Percentiles rank a stretch among this genome's conserved stretches.
These are phyloP conservation scores for Neolamprologus toae DNA, from an alignment of 2,113 vertebrate genomes.

Conservation along the genomic window DNA sequence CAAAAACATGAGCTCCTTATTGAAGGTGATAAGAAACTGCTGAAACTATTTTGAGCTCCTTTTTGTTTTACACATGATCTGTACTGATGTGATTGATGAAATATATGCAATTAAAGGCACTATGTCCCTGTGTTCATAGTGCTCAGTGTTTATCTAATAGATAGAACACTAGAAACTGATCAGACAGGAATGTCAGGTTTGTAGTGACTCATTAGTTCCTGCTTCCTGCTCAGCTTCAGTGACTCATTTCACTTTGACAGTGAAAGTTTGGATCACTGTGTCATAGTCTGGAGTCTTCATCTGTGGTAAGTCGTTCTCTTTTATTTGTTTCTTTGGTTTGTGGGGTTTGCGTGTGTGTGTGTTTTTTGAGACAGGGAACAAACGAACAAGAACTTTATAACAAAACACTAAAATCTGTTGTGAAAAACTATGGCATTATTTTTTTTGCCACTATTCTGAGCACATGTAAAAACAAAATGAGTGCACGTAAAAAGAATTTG, in stretches of 20 bases:
- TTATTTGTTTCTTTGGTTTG: neutral
- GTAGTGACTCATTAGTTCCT: neutral
- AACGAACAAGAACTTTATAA: fast-evolving
- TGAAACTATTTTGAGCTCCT: fast-evolving
- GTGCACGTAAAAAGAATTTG: fast-evolving
- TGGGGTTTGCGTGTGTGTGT: fast-evolving
- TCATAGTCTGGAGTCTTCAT: neutral
- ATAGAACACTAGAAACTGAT: neutral
- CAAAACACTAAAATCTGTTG: neutral
- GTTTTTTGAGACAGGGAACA: neutral
- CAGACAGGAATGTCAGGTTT: neutral
- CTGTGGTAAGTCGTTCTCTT: neutral
- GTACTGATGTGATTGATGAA: fast-evolving
- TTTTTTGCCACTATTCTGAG: neutral
- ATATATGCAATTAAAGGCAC: neutral
- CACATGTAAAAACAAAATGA: neutral
- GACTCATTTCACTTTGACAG: neutral
- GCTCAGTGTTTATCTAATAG: neutral
- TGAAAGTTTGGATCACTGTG: neutral
- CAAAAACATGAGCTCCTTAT: neutral
- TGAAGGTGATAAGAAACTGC: neutral
- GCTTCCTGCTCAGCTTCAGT: neutral
- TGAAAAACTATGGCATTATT: neutral
- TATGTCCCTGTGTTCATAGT: neutral
- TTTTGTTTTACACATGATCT: neutral